These are phyloP conservation scores for Nesoenas mayeri DNA, from an alignment of 2,113 vertebrate species.

Conservation along the genomic window DNA sequence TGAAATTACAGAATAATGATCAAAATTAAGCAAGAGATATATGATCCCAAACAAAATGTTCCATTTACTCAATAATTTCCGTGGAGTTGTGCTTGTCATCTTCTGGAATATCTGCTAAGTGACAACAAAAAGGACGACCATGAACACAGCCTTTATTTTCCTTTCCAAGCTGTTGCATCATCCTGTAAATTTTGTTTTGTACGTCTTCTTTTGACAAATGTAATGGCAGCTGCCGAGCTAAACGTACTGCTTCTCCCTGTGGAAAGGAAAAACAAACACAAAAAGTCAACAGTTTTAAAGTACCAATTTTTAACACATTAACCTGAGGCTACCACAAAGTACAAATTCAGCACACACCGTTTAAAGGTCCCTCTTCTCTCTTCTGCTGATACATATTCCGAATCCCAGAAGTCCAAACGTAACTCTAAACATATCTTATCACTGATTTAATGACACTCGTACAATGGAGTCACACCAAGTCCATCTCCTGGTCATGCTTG, in stretches of 20 bases:
- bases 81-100: constrained; percentile 60
- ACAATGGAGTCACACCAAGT: not conserved
- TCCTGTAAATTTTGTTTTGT: constrained; percentile 79
- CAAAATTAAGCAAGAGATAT: constrained; percentile 40
- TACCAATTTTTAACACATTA: not conserved
- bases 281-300: not conserved
- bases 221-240: constrained; percentile 87
- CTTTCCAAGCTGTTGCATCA: constrained; percentile 83
- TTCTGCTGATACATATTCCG: not conserved
- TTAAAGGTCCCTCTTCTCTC: not conserved
- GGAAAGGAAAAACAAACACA: constrained; percentile 40
- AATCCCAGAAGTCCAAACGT: not conserved
- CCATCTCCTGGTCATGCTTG: not conserved
- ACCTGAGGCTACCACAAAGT: not conserved
- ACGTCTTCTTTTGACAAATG: constrained; percentile 85
- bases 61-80: constrained; percentile 59
- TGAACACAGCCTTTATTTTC: constrained; percentile 86
- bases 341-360: not conserved
- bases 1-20: constrained; percentile 15
- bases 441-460: not conserved
- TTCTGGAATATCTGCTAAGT: constrained; percentile 82
- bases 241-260: constrained; percentile 93
- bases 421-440: not conserved
- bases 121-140: constrained; percentile 87
- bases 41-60: constrained; percentile 46